phyloP scores from a whole-genome alignment of 2,113 vertebrate species.

The Pseudorasbora parva region DNA sequence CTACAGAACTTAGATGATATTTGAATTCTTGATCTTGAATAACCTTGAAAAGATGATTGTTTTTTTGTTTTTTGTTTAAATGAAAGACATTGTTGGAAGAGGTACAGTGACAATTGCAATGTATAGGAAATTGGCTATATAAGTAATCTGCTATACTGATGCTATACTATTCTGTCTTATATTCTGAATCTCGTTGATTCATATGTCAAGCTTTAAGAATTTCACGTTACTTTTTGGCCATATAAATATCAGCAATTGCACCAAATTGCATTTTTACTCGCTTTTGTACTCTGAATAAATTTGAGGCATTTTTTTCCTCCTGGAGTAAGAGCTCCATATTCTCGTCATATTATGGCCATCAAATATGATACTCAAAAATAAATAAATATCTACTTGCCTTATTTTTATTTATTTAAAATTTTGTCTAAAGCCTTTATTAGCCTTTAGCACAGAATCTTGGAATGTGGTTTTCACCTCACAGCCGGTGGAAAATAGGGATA shows the following conservation, averaged over 20 bases:
- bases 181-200: neutral
- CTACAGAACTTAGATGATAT: neutral
- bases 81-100: neutral
- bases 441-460: too few relatives aligned
- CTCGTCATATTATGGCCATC: neutral
- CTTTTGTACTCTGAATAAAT: neutral
- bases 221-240: neutral
- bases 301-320: neutral
- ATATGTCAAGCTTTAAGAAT: neutral
- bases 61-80: too few relatives aligned
- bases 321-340: neutral
- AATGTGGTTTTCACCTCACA: too few relatives aligned
- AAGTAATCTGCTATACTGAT: neutral
- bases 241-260: neutral
- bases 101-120: neutral
- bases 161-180: neutral
- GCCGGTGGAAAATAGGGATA: too few relatives aligned
- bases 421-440: neutral
- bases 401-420: too few relatives aligned
- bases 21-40: too few relatives aligned
- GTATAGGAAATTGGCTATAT: neutral
- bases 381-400: neutral
- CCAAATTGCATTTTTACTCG: neutral
- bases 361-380: neutral
- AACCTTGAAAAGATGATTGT: too few relatives aligned